Evolutionary conservation across 2,888 invertebrate species (phyloP), one percentile per base, ranked within the genome.

Genomic region (Lampropteryx suffumata): DNA sequence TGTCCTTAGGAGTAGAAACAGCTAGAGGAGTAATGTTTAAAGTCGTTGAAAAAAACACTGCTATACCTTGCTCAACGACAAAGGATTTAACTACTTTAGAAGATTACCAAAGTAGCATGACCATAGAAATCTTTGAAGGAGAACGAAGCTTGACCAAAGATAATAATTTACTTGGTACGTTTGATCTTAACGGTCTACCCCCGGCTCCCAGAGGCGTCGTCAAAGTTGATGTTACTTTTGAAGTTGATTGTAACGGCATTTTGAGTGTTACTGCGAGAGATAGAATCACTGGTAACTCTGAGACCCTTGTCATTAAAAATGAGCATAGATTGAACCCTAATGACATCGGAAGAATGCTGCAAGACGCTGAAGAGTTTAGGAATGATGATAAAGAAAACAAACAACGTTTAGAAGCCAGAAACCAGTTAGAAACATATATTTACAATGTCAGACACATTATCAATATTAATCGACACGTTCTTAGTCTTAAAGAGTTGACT

Each of bases 61-160:
- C 74, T 0, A 80, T 85, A 39, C 86, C 86, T 10, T 85, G 84
- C 45, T 67, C 66, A 1, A 62, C 55, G 3, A 79, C 77, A 41
- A 83, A 76, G 76, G 82, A 83, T 40, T 57, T 86, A 1, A 81
- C 84, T 0, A 84, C 86, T 0, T 40, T 77, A 48, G 79, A 81
- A n/a, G 84, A 86, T 44, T 73, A 84, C 47, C 85, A 85, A 62
- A 73, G 57, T 14, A 64, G 66, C 8, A 81, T 86, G 80, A 80
- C 79, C 0, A 85, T 87, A 17, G 83, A 85, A 55, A 68, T 87
- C 6, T 86, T 78, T 27, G 84, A 87, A 67, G 86, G 86, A 0
- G 86, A 87, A 59, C 61, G 86, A 7, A 62, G 69, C 8, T 54
- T 86, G 13, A 84, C 84, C 0, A 76, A 71, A 62, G 78, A 86